Evolutionary conservation across 2,888 invertebrate species (phyloP), one percentile per base, ranked within the genome.

Genomic region (Pandemis heparana): DNA sequence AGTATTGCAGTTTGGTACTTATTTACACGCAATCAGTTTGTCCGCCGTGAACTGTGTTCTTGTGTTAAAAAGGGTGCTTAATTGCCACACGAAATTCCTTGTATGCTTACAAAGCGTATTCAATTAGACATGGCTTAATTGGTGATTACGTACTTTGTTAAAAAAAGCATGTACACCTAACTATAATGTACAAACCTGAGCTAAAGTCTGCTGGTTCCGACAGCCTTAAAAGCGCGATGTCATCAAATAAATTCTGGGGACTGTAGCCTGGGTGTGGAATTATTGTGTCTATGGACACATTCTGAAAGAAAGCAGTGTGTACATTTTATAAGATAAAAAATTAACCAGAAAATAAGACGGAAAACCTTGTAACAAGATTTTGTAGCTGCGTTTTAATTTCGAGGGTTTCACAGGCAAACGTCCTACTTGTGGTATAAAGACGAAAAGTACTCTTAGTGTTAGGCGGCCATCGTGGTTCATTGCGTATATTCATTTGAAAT

Each of bases 211-310:
- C 94, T 8, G 92, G 88, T 66, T 86, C 81, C 18, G 90, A 79
- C 14, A 95, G 82, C 78, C 96, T 92, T 68, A 96, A 83, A 6
- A 96, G 82, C 0, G 95, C 96, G 64, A 96, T 94, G 78, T 96
- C 96, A 77, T 96, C 88, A 10, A 81, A 78, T 9, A 88, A 78
- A 0, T 82, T 83, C 64, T 87, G 82, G 3, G 82, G 87, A 14
- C 85, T 85, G 77, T 95, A 96, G 5, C 90, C 87, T 0, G 95
- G 93, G 85, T 96, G 96, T 3, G 89, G 83, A 16, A 94, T 89
- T 0, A 89, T 77, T 46, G 83, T 83, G 5, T 91, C 95, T 61
- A 96, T 87, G 4, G 82, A 77, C 14, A 95, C 91, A 77, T 95
- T 89, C 92, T 92, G 86, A 59, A 85, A 86, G 75, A 76, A 32